phyloP scores from a whole-genome alignment of 2,888 invertebrate genomes.

The Catonia carolina region DNA sequence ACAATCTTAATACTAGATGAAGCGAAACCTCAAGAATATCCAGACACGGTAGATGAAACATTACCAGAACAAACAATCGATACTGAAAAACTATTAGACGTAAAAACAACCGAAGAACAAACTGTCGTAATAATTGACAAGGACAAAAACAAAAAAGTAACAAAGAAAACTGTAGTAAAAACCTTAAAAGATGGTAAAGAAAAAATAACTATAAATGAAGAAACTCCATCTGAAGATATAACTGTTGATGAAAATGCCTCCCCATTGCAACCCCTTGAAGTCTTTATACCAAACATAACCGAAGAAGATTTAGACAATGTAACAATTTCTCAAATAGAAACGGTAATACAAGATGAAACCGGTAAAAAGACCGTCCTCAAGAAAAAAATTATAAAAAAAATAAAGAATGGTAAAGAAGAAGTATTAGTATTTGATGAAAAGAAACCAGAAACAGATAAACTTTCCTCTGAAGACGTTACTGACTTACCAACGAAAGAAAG shows the following conservation, averaged over 20 bases:
- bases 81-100: conserved; percentile 12
- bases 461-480: conserved; percentile 34
- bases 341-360: conserved; percentile 28
- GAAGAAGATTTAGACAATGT: conserved; percentile 42
- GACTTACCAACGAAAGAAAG: too few species aligned
- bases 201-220: conserved; percentile 21
- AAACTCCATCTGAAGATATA: conserved; percentile 19
- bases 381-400: conserved; percentile 22
- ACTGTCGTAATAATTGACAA: conserved; percentile 34
- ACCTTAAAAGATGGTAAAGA: conserved; percentile 13
- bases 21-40: not conserved
- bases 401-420: conserved; percentile 26
- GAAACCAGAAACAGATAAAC: conserved; percentile 42
- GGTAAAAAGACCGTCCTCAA: conserved; percentile 18
- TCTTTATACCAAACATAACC: conserved; percentile 7
- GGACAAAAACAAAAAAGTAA: conserved; percentile 17
- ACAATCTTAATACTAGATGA: conserved; percentile 16
- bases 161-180: conserved; percentile 7
- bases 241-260: conserved; percentile 13
- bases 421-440: conserved; percentile 42
- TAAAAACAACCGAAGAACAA: conserved; percentile 15
- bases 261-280: conserved; percentile 3
- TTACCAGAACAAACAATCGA: too few species aligned
- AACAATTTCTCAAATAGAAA: conserved; percentile 34
- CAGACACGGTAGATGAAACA: too few species aligned